These are phyloP conservation scores for Polymixis lichenea DNA, from an alignment of 2,888 invertebrate species.

Conservation along the genomic window DNA sequence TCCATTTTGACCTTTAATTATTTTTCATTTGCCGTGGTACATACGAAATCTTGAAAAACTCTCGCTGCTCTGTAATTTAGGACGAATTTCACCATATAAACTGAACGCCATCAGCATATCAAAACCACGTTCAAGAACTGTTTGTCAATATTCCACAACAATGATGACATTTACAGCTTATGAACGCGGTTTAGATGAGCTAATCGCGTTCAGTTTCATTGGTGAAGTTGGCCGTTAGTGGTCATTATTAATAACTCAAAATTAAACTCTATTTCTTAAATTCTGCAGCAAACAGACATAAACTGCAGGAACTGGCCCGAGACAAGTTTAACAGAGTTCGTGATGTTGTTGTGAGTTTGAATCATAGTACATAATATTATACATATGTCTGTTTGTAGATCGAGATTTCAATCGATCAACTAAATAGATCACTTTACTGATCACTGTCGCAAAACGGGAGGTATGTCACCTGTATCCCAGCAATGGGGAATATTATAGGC, in stretches of 20 bases:
- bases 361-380: neutral
- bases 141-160: too few relatives aligned
- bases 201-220: too few relatives aligned
- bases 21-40: neutral
- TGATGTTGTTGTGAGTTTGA: neutral
- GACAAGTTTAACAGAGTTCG: fast-evolving
- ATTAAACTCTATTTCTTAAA: neutral
- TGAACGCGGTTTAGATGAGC: too few relatives aligned
- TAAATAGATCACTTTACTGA: neutral
- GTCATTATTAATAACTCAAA: too few relatives aligned
- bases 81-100: too few relatives aligned
- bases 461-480: neutral
- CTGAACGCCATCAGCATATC: too few relatives aligned
- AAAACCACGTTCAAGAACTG: too few relatives aligned
- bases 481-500: neutral
- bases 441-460: neutral
- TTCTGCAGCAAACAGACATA: neutral
- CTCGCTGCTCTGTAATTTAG: too few relatives aligned
- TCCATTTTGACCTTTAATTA: neutral
- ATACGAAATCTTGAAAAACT: neutral
- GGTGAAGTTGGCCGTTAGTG: too few relatives aligned
- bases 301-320: fast-evolving
- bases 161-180: too few relatives aligned
- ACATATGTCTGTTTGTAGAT: neutral
- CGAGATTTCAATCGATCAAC: neutral